These are phyloP conservation scores for Lacanobia oleracea DNA, from an alignment of 2,888 invertebrate genomes.

Conservation along the genomic window DNA sequence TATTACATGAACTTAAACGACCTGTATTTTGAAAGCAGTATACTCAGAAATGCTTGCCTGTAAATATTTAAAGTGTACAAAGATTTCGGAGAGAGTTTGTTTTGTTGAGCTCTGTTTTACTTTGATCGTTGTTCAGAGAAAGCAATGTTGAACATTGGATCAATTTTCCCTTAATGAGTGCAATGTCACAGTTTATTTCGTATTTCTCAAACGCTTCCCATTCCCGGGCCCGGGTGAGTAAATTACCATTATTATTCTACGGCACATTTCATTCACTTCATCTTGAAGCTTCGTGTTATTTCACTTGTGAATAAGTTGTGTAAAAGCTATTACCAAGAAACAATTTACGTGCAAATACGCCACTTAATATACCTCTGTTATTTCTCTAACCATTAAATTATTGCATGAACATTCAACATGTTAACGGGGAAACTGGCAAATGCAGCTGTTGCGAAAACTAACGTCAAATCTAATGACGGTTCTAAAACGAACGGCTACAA, in stretches of 20 bases:
- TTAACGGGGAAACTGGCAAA: constrained; percentile 40
- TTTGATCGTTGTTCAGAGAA: constrained; percentile 21
- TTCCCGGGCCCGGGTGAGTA: neutral
- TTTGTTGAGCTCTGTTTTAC: constrained; percentile 12
- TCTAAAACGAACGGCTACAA: constrained; percentile 34
- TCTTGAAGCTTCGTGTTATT: constrained; percentile 9
- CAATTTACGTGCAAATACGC: constrained; percentile 28
- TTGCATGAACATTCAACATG: constrained; percentile 42
- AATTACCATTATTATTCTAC: constrained; percentile 32
- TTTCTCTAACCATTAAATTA: constrained; percentile 36
- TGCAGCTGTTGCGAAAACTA: constrained; percentile 47
- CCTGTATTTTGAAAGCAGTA: constrained; percentile 28
- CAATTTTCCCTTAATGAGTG: constrained; percentile 14
- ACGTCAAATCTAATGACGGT: constrained; percentile 32
- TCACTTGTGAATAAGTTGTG: constrained; percentile 8
- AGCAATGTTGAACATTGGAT: constrained; percentile 15
- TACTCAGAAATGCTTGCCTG: constrained; percentile 14
- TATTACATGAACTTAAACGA: constrained; percentile 36
- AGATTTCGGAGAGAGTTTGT: constrained; percentile 13
- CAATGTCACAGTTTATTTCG: constrained; percentile 25
- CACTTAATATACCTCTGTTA: constrained; percentile 30
- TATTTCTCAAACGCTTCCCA: constrained; percentile 4
- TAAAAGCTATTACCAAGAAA: constrained; percentile 30
- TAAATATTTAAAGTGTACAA: constrained; percentile 35
- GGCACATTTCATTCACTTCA: constrained; percentile 28